Evolutionary conservation across 1,140 invertebrate genomes (phyloP), one percentile per base, ranked within the genome.

Genomic region (Hyposmocoma kahamanoa): DNA sequence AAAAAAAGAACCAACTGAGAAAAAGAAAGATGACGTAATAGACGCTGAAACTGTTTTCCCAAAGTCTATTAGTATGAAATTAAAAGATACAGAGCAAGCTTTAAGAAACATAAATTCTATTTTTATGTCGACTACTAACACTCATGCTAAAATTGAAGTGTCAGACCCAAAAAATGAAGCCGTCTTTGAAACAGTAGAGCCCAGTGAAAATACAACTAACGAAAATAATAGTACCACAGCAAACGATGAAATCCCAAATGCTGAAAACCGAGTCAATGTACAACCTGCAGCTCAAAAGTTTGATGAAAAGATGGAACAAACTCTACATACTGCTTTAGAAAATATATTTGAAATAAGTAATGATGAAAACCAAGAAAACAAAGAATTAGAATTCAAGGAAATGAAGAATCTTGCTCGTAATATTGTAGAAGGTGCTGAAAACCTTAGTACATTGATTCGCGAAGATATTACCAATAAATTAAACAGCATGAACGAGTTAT

Each of bases 381-480:
- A 72, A 43, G 66, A 76, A 38, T 47, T 80, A 19, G 82, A 84
- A 64, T 73, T 71, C 22, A 73, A 72, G 43, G 76, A 80, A 66
- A 86, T 80, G 77, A 83, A 72, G 57, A 68, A 63, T 42, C 48
- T 84, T 22, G 75, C 77, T 18, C 57, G 62, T 2, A 81, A 83
- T 53, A 74, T 83, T 45, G 72, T 80, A 1, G 75, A 80, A 62
- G 77, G 74, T 15, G 81, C 80, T 28, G 79, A 86, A 46, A 78
- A 83, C 50, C 47, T 85, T 10, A 80, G 76, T n/a, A 72, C 72
- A 15, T 52, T 86, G 9, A 82, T 86, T 39, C 64, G 68, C 47
- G 75, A 74, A 68, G 84, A 87, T 59, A 84, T 86, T 46, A 82
- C 72, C 2, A 84, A 84, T 59, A 87, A 87, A 70, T 62, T 86